Conservation (phyloP, 2,888 invertebrate species). For the Nymphalis urticae region DNA sequence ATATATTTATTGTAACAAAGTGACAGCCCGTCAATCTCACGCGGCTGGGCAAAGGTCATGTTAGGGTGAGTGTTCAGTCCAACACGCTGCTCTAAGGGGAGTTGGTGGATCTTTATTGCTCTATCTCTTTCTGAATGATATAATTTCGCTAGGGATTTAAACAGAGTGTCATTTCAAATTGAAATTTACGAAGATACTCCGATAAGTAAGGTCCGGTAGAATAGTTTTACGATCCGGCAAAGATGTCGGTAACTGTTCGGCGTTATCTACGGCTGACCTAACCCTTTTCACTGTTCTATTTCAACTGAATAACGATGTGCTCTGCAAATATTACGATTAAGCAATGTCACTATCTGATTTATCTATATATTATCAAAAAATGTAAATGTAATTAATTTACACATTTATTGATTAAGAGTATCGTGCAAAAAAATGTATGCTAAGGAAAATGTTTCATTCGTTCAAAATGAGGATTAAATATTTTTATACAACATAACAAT, state of each 20-base stretch:
- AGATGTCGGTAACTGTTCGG: slow-evolving; percentile 68
- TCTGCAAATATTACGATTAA: neutral
- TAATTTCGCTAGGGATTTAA: slow-evolving; percentile 35
- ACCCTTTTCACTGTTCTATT: slow-evolving; percentile 71
- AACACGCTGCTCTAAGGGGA: no score
- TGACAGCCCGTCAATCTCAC: no score
- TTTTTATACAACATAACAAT: no score
- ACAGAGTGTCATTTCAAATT: slow-evolving; percentile 57
- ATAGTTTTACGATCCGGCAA: slow-evolving; percentile 71
- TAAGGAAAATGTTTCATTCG: no score
- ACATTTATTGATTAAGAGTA: no score
- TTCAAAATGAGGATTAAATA: no score
- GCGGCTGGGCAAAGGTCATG: no score
- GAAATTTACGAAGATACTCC: slow-evolving; percentile 65
- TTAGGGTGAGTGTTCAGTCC: no score
- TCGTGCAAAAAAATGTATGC: no score
- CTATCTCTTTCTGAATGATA: slow-evolving; percentile 16
- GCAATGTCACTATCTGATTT: neutral
- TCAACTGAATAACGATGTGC: slow-evolving; percentile 21
- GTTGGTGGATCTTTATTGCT: slow-evolving; percentile 3
- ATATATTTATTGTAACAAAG: no score
- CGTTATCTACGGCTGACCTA: slow-evolving; percentile 71
- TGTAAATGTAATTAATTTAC: no score
- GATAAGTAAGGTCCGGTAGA: slow-evolving; percentile 61
- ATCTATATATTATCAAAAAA: neutral